These are phyloP conservation scores for Spheniscus humboldti DNA, from an alignment of 2,797 vertebrate genomes.

Conservation along the genomic window DNA sequence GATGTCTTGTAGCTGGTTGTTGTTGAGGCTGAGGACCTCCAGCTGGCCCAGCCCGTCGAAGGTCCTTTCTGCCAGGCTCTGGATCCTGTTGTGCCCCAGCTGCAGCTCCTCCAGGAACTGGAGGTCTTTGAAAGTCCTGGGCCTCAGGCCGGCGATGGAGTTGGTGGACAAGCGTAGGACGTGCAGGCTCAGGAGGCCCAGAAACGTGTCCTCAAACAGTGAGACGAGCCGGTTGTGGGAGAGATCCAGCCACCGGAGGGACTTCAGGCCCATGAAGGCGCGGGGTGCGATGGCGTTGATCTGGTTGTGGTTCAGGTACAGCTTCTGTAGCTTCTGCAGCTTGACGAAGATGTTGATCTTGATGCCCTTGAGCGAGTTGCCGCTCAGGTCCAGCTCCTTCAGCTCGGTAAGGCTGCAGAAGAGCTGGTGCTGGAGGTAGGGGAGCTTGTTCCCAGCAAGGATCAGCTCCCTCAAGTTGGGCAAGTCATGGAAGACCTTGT, in stretches of 20 bases:
- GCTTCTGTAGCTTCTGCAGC: constrained; percentile 90
- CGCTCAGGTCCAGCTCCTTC: constrained; percentile 90
- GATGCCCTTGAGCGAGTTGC: constrained; percentile 86
- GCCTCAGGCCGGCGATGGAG: constrained; percentile 79
- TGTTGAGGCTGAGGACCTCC: constrained; percentile 88
- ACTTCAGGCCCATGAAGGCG: constrained; percentile 90
- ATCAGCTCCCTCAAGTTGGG: constrained; percentile 86
- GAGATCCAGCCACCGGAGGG: constrained; percentile 92
- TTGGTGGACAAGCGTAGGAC: constrained; percentile 93
- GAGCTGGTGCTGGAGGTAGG: constrained; percentile 89
- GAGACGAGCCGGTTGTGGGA: constrained; percentile 86
- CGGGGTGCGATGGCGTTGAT: constrained; percentile 85
- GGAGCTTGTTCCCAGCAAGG: constrained; percentile 89
- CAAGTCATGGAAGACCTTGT: constrained; percentile 84
- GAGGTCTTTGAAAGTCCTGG: constrained; percentile 90
- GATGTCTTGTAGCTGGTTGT: constrained; percentile 90
- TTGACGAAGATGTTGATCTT: constrained; percentile 89
- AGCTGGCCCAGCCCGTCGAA: constrained; percentile 90
- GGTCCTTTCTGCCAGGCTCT: constrained; percentile 78
- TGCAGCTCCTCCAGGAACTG: constrained; percentile 92
- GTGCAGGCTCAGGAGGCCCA: constrained; percentile 85
- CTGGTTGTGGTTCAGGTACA: constrained; percentile 91
- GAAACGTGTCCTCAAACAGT: constrained; percentile 89
- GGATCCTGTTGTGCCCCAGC: constrained; percentile 87
- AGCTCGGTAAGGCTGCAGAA: constrained; percentile 89